Evolutionary conservation across 2,888 invertebrate species (phyloP).

Genomic region (Notocelia uddmanniana): DNA sequence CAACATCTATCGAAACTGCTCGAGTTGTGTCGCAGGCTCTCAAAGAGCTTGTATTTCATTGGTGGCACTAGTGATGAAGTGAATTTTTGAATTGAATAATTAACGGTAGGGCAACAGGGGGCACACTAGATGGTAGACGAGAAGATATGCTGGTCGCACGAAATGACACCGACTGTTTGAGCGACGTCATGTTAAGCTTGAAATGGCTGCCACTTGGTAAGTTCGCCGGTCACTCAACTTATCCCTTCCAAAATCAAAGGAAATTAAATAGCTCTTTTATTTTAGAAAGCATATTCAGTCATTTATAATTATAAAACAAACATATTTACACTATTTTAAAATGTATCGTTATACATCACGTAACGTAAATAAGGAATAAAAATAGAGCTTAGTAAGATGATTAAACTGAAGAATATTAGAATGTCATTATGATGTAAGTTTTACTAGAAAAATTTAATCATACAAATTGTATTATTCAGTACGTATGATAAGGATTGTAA

Average conservation of each 20-base stretch:
- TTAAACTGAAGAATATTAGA: conserved; percentile 77
- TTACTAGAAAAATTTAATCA: conserved; percentile 78
- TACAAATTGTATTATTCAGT: conserved; percentile 79
- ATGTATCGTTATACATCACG: conserved; percentile 82
- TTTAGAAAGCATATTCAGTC: conserved; percentile 72
- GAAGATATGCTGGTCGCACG: conserved; percentile 24
- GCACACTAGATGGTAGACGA: conserved; percentile 27
- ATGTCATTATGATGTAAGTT: conserved; percentile 78
- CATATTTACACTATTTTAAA: conserved; percentile 84
- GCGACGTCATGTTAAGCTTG: conserved; percentile 31
- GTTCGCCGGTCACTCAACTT: conserved; percentile 57
- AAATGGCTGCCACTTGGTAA: conserved; percentile 36
- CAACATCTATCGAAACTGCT: conserved; percentile 11
- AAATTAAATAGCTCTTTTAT: conserved; percentile 60
- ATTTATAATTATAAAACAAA: conserved; percentile 71
- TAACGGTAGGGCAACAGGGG: conserved; percentile 24
- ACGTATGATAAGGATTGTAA: conserved; percentile 78
- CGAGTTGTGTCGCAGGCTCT: conserved; percentile 19
- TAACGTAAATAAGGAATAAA: conserved; percentile 78
- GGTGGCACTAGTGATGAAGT: conserved; percentile 27
- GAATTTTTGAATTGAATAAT: conserved; percentile 15
- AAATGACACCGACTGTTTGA: conserved; percentile 25
- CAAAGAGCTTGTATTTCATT: conserved; percentile 33
- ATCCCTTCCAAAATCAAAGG: conserved; percentile 62
- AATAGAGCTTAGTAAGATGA: conserved; percentile 85